A percentile compares a stretch with the other conserved stretches of the same genome.
phyloP scores from a whole-genome alignment of 2,797 vertebrate genomes.

The Gambusia yucatana region DNA sequence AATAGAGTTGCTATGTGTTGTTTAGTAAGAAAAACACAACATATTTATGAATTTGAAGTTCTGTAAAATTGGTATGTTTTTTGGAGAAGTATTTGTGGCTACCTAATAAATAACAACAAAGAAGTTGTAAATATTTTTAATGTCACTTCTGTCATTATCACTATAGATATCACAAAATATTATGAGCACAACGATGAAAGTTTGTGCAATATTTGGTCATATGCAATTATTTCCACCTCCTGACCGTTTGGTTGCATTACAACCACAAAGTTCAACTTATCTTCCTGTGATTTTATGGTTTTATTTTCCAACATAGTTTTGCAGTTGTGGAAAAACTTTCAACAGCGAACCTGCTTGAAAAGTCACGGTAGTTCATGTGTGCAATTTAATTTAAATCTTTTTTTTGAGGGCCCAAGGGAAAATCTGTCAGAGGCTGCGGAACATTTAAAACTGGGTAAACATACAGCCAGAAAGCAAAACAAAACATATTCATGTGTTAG shows the following conservation, averaged over 20 bases:
- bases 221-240: neutral
- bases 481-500: neutral
- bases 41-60: neutral
- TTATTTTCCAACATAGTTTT: neutral
- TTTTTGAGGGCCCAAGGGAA: neutral
- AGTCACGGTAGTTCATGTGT: neutral
- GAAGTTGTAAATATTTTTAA: neutral
- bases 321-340: neutral
- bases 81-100: neutral
- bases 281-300: neutral
- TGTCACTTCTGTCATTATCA: neutral
- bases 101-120: neutral
- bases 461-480: neutral
- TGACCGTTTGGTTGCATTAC: neutral
- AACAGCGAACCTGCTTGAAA: neutral
- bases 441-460: neutral
- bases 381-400: too few relatives aligned
- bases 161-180: neutral
- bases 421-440: neutral
- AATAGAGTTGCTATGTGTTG: neutral
- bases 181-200: neutral
- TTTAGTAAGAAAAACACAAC: neutral
- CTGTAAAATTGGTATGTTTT: neutral
- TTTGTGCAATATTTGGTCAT: neutral
- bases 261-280: neutral